Base-by-base conservation (phyloP, 2,888 invertebrate genomes). In the Thumatha senex region DNA sequence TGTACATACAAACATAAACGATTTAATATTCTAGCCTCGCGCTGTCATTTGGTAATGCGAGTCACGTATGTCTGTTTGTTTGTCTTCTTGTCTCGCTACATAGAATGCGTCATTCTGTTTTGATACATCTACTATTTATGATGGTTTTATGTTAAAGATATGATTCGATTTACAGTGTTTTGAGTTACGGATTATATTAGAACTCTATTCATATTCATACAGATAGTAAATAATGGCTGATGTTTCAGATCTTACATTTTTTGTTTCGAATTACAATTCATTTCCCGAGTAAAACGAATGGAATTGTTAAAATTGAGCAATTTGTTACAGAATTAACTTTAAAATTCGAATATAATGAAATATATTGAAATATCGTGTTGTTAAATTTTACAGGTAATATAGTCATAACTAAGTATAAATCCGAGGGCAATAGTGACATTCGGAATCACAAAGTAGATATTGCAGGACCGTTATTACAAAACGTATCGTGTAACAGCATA, bases 1-100 rank as follows among this genome's bases (percentile, higher is more conserved):
- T 73, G 73, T 67, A 74, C 18, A 24, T 5, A 67, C 67, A 67
- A 70, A 67, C 64, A 54, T 63, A 54, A 72, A 70, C 65, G 74
- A 75, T 75, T 78, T 70, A 81, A 80, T 84, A 86, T 84, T 83
- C 87, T 83, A 83, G 84, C 81, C 84, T 88, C 86, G 84, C 84
- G 80, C 82, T 83, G 78, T 79, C 82, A 82, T 89, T 91, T 89
- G 90, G 90, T 91, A 87, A 88, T 82, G 80, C 87, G 83, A 88
- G 88, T 87, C 89, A 89, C 90, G 89, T 88, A 76, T 78, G 74
- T 80, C 71, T 80, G 80, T 84, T 76, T 82, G 76, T 84, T 79
- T 80, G 80, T 80, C 72, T 78, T 75, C 73, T 71, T 76, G 61
- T 68, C 61, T 76, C 75, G 79, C 80, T 82, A 80, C 79, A 82